Evolutionary conservation across 2,888 invertebrate species (phyloP), one percentile per base, ranked within the genome.

Genomic region (Carpatolechia fugitivella): DNA sequence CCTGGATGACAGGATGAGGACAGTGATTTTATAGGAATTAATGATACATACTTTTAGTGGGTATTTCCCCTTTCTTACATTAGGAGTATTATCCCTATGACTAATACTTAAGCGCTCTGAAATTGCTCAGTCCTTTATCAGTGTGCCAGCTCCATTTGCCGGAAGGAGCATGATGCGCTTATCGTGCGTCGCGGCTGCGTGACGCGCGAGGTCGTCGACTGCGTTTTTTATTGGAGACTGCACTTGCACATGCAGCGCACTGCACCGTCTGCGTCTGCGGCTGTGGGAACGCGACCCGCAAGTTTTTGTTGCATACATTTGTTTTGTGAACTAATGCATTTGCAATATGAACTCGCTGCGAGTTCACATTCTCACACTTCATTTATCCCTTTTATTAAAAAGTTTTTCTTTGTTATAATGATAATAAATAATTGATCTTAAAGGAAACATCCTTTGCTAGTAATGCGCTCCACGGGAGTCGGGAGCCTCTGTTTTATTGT

Each of bases 131-230:
- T 24, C 44, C 13, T 29, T 11, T 31, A 13, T 33, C 20, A 14
- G 40, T 41, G 18, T 38, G 18, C 30, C 16, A 68, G 58, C 56
- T 62, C 72, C 66, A 75, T 78, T 76, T 77, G 74, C 76, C 78
- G 77, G 80, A 76, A 78, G 78, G 70, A 80, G 76, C 68, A 65
- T 50, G 48, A 56, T 40, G 56, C 49, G 55, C 79, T 76, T 85
- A 84, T 84, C 82, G 74, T 29, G 44, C 44, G 44, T 20, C 11
- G 44, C 44, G 14, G 44, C 87, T 14, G 40, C 30, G 18, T 55
- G 57, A 55, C 55, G 89, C 87, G 68, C 73, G 80, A 76, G 88
- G 89, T 89, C 89, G 76, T 76, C 77, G 89, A 86, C 87, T 83
- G 69, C 70, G 61, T 75, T 81, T 84, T 85, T 85, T 87, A 85